Evolutionary conservation across 2,113 vertebrate species (phyloP).

Genomic region (Callocephalon fimbriatum): DNA sequence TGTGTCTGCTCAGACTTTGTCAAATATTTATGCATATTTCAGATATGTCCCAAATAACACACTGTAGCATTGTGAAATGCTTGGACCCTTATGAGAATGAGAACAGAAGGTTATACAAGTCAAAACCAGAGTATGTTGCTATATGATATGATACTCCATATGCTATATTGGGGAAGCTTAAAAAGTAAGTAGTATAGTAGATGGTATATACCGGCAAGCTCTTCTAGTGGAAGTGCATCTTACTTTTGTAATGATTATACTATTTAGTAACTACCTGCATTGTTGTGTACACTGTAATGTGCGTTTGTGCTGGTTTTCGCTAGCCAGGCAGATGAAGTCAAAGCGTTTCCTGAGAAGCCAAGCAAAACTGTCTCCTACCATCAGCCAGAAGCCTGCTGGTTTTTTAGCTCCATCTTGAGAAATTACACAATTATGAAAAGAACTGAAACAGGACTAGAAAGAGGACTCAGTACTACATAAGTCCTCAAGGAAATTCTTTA

Average conservation of each 20-base stretch:
- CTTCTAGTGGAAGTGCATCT: background rate
- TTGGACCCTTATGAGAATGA: background rate
- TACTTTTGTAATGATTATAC: background rate
- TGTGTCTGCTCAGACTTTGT: background rate
- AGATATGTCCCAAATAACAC: background rate
- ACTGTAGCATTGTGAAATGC: background rate
- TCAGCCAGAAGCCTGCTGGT: background rate
- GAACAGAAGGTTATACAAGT: conserved; percentile 5
- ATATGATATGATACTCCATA: background rate
- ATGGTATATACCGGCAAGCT: background rate
- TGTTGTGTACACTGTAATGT: background rate
- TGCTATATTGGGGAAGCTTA: background rate
- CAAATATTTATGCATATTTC: conserved; percentile 3
- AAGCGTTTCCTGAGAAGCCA: background rate
- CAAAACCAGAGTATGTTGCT: background rate
- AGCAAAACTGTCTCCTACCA: background rate
- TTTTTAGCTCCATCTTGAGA: background rate
- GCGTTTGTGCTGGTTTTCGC: background rate
- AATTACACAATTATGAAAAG: background rate
- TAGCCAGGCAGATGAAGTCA: background rate
- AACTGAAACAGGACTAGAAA: background rate
- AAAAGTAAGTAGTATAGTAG: background rate
- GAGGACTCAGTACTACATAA: background rate
- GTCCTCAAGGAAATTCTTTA: background rate
- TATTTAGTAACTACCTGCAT: background rate